phyloP scores from a whole-genome alignment of 2,797 vertebrate species.

The Acanthornis magna region DNA sequence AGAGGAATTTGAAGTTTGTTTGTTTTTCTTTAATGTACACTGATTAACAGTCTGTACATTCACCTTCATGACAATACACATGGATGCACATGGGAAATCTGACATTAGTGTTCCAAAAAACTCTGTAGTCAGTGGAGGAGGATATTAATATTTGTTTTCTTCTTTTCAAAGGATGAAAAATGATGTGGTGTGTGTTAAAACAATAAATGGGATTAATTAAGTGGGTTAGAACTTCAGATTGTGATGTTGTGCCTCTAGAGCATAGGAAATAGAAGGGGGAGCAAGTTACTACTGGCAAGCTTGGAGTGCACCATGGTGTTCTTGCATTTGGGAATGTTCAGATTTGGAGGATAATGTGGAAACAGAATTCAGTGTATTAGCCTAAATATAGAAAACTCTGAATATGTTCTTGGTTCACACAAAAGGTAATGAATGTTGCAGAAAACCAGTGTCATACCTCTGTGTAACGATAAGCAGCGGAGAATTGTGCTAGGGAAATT shows the following conservation, averaged over 20 bases:
- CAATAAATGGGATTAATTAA: neutral
- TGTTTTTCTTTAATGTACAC: neutral
- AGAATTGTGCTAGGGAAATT: neutral
- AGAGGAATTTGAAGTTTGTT: neutral
- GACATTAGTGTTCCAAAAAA: neutral
- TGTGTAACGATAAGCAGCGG: neutral
- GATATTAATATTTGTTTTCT: neutral
- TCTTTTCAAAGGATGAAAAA: neutral
- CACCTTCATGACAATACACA: neutral
- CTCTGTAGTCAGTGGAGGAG: neutral
- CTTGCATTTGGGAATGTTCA: neutral
- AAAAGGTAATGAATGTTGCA: neutral
- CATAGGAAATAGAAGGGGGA: neutral
- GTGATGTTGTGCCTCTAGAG: neutral
- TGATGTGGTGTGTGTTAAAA: neutral
- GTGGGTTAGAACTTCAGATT: neutral
- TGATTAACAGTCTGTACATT: neutral
- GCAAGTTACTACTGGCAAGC: neutral
- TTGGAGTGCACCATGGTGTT: neutral
- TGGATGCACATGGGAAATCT: neutral
- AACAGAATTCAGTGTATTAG: neutral
- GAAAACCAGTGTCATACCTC: neutral
- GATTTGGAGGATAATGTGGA: neutral
- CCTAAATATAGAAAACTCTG: neutral
- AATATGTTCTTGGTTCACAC: neutral